Percentiles rank a stretch among this genome's conserved stretches.
Conservation (phyloP, 2,888 invertebrate genomes). For the Acleris sparsana region DNA sequence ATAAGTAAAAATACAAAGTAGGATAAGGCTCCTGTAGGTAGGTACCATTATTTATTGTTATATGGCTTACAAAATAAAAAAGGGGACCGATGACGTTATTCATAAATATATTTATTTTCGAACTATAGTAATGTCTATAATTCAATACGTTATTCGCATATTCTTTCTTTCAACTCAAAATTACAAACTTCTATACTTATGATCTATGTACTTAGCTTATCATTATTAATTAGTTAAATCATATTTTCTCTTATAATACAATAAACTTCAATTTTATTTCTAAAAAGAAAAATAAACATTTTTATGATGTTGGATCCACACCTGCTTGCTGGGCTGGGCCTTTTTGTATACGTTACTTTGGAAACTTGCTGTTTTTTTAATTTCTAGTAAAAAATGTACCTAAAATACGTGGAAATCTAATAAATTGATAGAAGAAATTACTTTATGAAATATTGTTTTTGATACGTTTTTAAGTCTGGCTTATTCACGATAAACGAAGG, state of each 20-base stretch:
- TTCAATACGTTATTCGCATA: constrained; percentile 13
- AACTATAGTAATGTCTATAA: constrained; percentile 16
- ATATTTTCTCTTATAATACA: constrained; percentile 20
- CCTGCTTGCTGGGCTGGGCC: too few species aligned
- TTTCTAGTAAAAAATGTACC: too few species aligned
- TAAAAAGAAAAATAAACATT: constrained; percentile 14
- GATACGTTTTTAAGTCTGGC: too few species aligned
- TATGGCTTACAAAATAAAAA: too few species aligned
- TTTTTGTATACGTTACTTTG: neutral
- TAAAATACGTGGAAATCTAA: too few species aligned
- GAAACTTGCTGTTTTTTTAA: too few species aligned
- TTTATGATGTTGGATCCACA: neutral
- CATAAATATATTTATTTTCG: constrained; percentile 36
- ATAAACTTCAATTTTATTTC: constrained; percentile 5
- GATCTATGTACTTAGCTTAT: constrained; percentile 18
- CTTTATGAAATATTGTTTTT: neutral
- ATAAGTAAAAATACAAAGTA: too few species aligned
- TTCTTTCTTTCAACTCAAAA: constrained; percentile 23
- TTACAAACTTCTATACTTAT: constrained; percentile 35
- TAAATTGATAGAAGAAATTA: too few species aligned
- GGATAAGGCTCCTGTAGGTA: too few species aligned
- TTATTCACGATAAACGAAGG: neutral
- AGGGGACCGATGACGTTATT: neutral
- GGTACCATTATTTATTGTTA: too few species aligned
- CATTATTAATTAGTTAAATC: constrained; percentile 21